Evolutionary conservation across 2,113 vertebrate species (phyloP).

Genomic region (Leptodactylus fuscus): DNA sequence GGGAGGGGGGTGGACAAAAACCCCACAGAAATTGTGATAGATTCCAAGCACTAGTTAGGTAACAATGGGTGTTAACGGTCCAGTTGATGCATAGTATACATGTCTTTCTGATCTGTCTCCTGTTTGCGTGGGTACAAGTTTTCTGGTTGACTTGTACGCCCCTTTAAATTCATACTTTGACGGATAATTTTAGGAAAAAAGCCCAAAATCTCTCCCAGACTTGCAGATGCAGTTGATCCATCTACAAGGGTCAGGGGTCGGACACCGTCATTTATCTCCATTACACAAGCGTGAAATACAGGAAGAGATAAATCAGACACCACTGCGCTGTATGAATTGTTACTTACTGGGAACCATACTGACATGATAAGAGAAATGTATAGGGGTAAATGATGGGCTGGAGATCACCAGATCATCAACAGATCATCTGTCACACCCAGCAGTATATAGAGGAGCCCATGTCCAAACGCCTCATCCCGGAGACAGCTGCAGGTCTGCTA

Average conservation of each 20-base stretch:
- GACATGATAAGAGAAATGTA: not conserved
- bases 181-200: too few relatives aligned
- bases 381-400: not conserved
- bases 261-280: not conserved
- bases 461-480: not conserved
- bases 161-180: too few relatives aligned
- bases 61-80: too few relatives aligned
- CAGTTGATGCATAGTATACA: too few relatives aligned
- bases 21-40: too few relatives aligned
- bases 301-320: slow-evolving; percentile 4
- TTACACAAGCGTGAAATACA: not conserved
- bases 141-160: too few relatives aligned
- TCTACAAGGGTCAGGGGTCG: not conserved
- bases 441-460: not conserved
- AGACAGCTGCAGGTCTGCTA: slow-evolving; percentile 14
- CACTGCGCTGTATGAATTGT: not conserved
- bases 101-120: too few relatives aligned
- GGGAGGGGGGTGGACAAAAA: too few relatives aligned
- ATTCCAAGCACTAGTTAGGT: too few relatives aligned
- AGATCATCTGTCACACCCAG: not conserved
- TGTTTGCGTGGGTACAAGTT: too few relatives aligned
- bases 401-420: not conserved
- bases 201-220: too few relatives aligned
- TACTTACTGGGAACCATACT: not conserved
- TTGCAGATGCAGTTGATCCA: not conserved